Base-by-base conservation (phyloP, 2,888 invertebrate genomes). In the Emmelina monodactyla region DNA sequence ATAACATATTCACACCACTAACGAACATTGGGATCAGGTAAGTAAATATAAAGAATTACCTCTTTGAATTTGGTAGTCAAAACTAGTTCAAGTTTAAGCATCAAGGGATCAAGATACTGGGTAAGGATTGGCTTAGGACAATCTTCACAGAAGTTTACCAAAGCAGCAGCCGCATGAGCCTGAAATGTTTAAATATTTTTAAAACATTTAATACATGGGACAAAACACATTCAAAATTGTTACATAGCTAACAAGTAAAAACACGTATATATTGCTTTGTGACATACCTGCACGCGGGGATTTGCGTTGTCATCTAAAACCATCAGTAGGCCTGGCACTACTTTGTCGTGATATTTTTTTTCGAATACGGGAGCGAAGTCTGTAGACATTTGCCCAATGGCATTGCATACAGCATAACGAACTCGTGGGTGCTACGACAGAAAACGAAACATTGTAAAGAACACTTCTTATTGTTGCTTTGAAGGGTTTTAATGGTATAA, bases 111-210 rank as follows among this genome's bases (percentile, higher is more conserved):
- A 42, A 99, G 83, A 64, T 99, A 98, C 44, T 88, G 88, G 7
- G 89, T 89, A 42, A 99, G 82, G 49, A 98, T 94, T 50, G 88
- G 85, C 68, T 98, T 97, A 0, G 98, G 97, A 66, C 98, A 98
- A 69, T 98, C 98, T 80, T 99, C 99, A 57, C 96, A 95, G 78
- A 99, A 99, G 79, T 99, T 99, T 1, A 99, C 98, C 44, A 99
- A 83, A 32, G 99, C 99, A 34, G 99, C 98, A 31, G 97, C 92
- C 50, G 87, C 86, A 50, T 88, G 88, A 35, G 88, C 87, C 75
- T 88, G 80, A 22, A 44, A 47, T n/a, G 11, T 19, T n/a, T 7
- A 25, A 7, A 25, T 11, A 7, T 19, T 5, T 19, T 29, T 35
- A 30, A 9, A 37, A 19, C 9, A 37, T 34, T 11, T n/a, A 14